Evolutionary conservation across 2,888 invertebrate genomes (phyloP), one percentile per base, ranked within the genome.

Genomic region (Epirrhoe alternata): DNA sequence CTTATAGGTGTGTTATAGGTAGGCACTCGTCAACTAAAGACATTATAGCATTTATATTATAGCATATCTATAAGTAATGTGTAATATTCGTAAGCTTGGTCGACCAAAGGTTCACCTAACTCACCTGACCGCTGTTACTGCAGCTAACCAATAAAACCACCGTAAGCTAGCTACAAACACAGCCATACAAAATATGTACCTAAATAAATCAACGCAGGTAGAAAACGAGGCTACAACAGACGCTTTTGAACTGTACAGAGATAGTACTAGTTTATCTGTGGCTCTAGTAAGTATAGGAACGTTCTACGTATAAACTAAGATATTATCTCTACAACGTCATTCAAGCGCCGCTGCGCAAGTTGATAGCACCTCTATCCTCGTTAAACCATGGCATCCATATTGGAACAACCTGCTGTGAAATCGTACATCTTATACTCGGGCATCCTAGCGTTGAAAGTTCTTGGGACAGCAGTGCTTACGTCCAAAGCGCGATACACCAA

Each of bases 391-490:
- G 60, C 54, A 50, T 58, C 54, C 31, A 55, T 68, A 8, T 59
- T 65, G 16, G 62, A 61, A 0, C 62, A 57, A 8, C 62, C 65
- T 30, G 68, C 68, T 8, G 62, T 69, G 30, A 62, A 69, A 60
- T 65, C 68, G 16, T 69, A 57, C 53, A 63, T 65, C 10, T 1
- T 63, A 10, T 69, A 65, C 62, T 65, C 68, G 0, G 62, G 53
- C 42, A 53, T 69, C 10, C 52, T 69, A 16, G 65, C 42, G 30
- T 33, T 69, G 42, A 69, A 69, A 60, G 17, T 69, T 7, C 55
- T 61, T 42, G 60, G 65, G 68, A 55, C 71, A 62, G 51, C 60
- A 5, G 0, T 63, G n/a, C 55, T 65, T 1, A 69, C 62, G 24
- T 33, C 65, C 1, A 62, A 6, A 60, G 52, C 8, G 35, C 61